These are phyloP conservation scores for Etheostoma spectabile DNA, from an alignment of 2,113 vertebrate genomes.

Conservation along the genomic window DNA sequence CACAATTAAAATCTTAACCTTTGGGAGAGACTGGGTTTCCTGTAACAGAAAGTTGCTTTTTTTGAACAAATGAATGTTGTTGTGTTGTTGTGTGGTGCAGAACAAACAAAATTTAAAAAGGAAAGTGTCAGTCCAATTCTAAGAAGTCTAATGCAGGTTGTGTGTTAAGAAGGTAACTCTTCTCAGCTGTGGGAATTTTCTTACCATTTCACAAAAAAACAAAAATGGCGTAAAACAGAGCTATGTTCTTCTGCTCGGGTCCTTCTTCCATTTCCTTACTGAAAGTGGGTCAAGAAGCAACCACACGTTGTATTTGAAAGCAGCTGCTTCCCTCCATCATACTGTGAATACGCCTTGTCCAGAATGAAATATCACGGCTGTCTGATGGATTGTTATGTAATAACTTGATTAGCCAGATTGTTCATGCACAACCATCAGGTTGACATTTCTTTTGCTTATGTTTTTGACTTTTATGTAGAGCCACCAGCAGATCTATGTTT, in stretches of 20 bases:
- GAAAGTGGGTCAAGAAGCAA: not conserved
- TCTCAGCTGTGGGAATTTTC: no score
- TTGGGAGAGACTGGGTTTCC: no score
- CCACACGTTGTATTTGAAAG: not conserved
- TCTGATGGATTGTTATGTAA: not conserved
- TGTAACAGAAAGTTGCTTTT: not conserved
- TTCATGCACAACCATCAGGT: not conserved
- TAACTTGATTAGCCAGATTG: not conserved
- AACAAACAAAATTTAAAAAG: not conserved
- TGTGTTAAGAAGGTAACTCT: not conserved
- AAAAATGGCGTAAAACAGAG: not conserved
- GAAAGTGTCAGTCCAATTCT: not conserved
- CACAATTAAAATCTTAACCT: no score
- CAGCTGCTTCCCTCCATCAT: not conserved
- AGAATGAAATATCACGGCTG: not conserved
- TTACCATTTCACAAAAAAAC: constrained; percentile 7
- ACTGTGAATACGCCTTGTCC: not conserved
- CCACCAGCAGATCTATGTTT: no score
- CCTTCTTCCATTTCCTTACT: constrained; percentile 6
- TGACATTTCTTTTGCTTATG: not conserved
- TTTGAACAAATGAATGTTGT: not conserved
- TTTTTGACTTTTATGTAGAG: not conserved
- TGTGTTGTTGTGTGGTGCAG: not conserved
- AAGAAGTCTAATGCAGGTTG: not conserved
- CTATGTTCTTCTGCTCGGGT: not conserved